Evolutionary conservation across 2,797 vertebrate genomes (phyloP), one percentile per base, ranked within the genome.

Genomic region (Microctenopoma steveboyesi): DNA sequence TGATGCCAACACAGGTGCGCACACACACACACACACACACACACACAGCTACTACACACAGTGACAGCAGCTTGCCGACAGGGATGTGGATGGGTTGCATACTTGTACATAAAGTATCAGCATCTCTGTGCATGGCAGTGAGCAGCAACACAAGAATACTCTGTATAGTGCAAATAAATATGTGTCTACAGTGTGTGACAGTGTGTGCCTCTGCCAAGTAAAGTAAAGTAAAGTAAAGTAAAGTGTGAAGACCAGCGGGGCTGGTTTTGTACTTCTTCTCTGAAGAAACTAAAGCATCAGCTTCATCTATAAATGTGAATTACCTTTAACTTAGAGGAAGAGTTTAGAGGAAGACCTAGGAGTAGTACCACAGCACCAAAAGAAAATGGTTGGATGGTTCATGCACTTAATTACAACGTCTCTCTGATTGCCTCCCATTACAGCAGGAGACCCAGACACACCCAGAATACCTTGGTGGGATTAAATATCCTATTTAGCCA

Each of bases 1-100:
- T 3, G 0, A 47, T 76, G 75, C 66, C 68, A 83, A 59, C 28
- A 40, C 87, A 87, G 80, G 83, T 85, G 83, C 47, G 35, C 28
- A 28, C 18, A 18, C 18, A 18, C 18, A 18, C 18, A 18, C 18
- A 18, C 18, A 18, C 18, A 18, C 18, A 18, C 25, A 59, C 49
- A 30, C 48, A 58, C 33, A 48, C 59, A 52, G 11, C 45, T 22
- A 15, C 10, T 1, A 57, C 53, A 35, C 40, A 66, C 35, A 52
- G 43, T 22, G 39, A 67, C 37, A 57, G 63, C 3, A 47, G 69
- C 69, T 50, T 69, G 10, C 11, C 15, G 0, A 9, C 10, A 5
- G 42, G 35, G 48, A 69, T 3, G 13, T 52, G 52, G 46, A 52
- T 2, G 1, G 7, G 40, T 18, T 61, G 63, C 27, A 55, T 43